Evolutionary conservation across 1,140 invertebrate species (phyloP).

Genomic region (Brachionus sp.): DNA sequence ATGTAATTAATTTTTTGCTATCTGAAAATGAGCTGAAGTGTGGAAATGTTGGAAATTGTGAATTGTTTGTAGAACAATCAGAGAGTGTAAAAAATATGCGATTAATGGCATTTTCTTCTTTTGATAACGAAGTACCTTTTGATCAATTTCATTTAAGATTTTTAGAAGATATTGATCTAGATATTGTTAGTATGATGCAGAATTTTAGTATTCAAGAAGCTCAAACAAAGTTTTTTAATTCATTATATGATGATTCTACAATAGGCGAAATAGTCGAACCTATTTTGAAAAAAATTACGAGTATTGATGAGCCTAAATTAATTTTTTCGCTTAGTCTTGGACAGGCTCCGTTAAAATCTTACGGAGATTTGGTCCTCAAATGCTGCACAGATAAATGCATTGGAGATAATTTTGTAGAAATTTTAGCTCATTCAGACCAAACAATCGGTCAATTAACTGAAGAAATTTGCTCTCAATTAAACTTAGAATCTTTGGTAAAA

Average conservation of each 20-base stretch:
- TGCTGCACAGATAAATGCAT: background rate
- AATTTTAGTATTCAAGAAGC: background rate
- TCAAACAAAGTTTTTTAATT: background rate
- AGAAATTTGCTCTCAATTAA: background rate
- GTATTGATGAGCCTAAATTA: background rate
- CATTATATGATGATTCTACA: background rate
- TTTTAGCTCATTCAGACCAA: background rate
- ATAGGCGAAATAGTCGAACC: slow-evolving; percentile 12
- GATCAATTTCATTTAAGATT: slow-evolving; percentile 31
- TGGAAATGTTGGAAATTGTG: background rate
- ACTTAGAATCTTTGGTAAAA: background rate
- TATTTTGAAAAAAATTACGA: background rate
- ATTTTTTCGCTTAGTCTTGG: background rate
- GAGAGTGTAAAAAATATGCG: slow-evolving; percentile 26
- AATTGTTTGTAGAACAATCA: slow-evolving; percentile 2
- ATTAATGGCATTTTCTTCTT: background rate
- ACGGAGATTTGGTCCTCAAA: background rate
- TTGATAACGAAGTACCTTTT: background rate
- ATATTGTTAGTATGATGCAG: background rate
- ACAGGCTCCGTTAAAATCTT: background rate
- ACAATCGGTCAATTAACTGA: background rate
- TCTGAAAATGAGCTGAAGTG: background rate
- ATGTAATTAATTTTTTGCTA: slow-evolving; percentile 13
- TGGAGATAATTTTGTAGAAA: background rate
- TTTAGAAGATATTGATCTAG: background rate